Conservation (phyloP, 2,113 vertebrate genomes). For the Spheniscus mendiculus region DNA sequence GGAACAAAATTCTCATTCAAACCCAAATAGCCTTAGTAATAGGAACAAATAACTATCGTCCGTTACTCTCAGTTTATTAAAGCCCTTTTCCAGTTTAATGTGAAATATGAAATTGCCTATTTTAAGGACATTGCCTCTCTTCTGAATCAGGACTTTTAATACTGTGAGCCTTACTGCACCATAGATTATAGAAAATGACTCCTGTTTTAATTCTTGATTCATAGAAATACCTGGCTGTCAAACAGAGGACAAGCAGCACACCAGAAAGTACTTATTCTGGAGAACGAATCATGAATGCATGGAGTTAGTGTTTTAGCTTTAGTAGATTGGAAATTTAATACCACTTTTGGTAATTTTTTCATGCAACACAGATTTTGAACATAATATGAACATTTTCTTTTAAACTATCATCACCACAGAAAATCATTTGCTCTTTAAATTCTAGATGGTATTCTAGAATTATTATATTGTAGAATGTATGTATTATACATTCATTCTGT, state of each 20-base stretch:
- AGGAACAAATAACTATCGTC: background rate
- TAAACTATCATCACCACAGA: background rate
- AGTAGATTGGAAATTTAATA: background rate
- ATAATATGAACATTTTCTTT: background rate
- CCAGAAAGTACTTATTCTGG: background rate
- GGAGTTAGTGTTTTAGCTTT: background rate
- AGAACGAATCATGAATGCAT: background rate
- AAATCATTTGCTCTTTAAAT: background rate
- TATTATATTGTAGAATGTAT: too few species aligned
- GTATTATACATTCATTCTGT: background rate
- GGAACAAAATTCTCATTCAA: constrained; percentile 21
- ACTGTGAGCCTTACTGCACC: background rate
- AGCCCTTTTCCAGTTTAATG: background rate
- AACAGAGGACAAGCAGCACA: background rate
- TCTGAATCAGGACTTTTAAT: background rate
- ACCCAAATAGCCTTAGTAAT: background rate
- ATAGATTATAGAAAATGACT: background rate
- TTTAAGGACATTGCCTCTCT: background rate
- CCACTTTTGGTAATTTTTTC: background rate
- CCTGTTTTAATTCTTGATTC: background rate
- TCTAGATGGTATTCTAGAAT: too few species aligned
- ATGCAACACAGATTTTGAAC: background rate
- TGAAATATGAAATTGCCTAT: background rate
- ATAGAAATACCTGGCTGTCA: background rate
- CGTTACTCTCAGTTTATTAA: background rate